Conservation (phyloP, 2,113 vertebrate species). For the Polypterus senegalus region DNA sequence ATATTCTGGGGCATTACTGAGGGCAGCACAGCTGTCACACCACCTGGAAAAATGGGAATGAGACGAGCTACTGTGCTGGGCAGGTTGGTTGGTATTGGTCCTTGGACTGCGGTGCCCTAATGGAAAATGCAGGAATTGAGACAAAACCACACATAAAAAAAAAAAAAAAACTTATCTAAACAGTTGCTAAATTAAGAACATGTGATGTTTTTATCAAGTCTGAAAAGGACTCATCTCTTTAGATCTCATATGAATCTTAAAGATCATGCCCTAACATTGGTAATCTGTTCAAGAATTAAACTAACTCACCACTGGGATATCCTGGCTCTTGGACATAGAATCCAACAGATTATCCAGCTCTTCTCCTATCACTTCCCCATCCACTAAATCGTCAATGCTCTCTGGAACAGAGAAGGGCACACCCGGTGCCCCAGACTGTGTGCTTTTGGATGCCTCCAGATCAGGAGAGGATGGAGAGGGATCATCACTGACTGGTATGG, state of each 20-base stretch:
- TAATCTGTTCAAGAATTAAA: background rate
- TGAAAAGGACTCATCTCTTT: too few relatives aligned
- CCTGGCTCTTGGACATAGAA: constrained; percentile 42
- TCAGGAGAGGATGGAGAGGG: constrained; percentile 36
- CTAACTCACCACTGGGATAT: constrained; percentile 47
- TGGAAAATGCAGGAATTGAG: too few relatives aligned
- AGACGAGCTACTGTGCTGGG: constrained; percentile 73
- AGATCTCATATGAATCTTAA: too few relatives aligned
- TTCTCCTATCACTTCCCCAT: constrained; percentile 74
- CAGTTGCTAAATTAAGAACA: too few relatives aligned
- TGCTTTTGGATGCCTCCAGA: constrained; percentile 45
- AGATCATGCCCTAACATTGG: too few relatives aligned
- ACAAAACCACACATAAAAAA: too few relatives aligned
- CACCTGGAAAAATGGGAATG: constrained; percentile 55
- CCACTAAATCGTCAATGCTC: constrained; percentile 47
- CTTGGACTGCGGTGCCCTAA: constrained; percentile 49
- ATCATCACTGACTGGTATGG: constrained; percentile 45
- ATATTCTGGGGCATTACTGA: constrained; percentile 58
- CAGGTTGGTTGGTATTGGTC: constrained; percentile 54
- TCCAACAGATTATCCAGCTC: constrained; percentile 83
- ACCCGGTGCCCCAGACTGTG: constrained; percentile 46
- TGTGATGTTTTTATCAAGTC: too few relatives aligned
- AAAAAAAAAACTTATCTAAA: background rate
- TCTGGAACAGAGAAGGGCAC: constrained; percentile 58
- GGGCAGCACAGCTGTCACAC: constrained; percentile 38